Percentiles rank a stretch among this genome's conserved stretches.
phyloP scores from a whole-genome alignment of 2,888 invertebrate genomes.

The Hirudinaria manillensis region DNA sequence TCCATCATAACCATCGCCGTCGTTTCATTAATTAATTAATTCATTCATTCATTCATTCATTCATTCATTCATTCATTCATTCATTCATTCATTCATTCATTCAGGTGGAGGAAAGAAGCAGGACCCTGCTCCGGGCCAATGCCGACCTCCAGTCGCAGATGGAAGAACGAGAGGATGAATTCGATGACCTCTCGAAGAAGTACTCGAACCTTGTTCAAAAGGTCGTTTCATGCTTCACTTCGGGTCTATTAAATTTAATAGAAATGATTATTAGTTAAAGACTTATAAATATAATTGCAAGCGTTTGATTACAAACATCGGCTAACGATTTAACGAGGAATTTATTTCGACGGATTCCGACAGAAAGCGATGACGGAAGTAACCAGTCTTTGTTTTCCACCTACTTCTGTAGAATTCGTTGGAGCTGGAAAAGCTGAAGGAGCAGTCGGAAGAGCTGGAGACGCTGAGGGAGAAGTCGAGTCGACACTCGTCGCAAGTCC shows the following conservation, averaged over 20 bases:
- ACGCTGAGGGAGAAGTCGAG: conserved; percentile 11
- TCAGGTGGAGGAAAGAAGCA: conserved; percentile 6
- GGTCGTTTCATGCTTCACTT: too few relatives aligned
- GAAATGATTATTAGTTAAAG: neutral
- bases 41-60: too few relatives aligned
- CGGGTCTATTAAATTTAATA: neutral
- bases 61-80: too few relatives aligned
- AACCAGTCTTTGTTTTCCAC: neutral
- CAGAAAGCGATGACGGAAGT: too few relatives aligned
- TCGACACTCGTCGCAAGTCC: neutral
- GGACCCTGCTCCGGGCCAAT: neutral
- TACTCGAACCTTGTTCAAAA: conserved; percentile 32
- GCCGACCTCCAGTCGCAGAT: conserved; percentile 20
- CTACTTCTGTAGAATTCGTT: conserved; percentile 25
- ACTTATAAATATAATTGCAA: too few relatives aligned
- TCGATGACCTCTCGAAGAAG: conserved; percentile 26
- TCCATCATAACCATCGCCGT: too few relatives aligned
- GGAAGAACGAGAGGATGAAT: conserved; percentile 30
- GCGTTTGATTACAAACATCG: too few relatives aligned
- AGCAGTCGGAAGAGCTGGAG: conserved; percentile 27
- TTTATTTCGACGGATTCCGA: too few relatives aligned
- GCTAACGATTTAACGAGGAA: too few relatives aligned
- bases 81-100: neutral
- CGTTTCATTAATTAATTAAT: too few relatives aligned
- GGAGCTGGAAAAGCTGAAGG: conserved; percentile 29